These are phyloP conservation scores for Rhingia rostrata DNA, from an alignment of 2,888 invertebrate genomes.

Conservation along the genomic window DNA sequence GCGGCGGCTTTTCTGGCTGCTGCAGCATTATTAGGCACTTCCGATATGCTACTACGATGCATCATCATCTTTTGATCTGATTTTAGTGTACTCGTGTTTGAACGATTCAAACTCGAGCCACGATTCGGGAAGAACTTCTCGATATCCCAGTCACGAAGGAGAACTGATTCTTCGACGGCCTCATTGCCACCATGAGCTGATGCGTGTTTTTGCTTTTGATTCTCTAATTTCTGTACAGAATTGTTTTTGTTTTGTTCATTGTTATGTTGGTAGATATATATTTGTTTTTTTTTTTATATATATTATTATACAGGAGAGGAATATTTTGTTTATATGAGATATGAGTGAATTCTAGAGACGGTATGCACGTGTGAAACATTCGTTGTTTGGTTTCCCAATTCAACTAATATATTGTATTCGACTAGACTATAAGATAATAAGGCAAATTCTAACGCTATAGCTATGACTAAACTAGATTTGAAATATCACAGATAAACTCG, in stretches of 20 bases:
- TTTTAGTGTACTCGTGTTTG: constrained; percentile 83
- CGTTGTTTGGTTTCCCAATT: neutral
- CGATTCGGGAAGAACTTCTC: constrained; percentile 89
- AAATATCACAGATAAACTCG: no score
- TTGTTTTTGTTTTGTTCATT: constrained; percentile 51
- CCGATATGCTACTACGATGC: constrained; percentile 80
- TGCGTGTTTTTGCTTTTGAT: constrained; percentile 81
- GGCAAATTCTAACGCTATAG: no score
- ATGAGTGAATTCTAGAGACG: constrained; percentile 45
- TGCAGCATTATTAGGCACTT: constrained; percentile 76
- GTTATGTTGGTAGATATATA: constrained; percentile 11
- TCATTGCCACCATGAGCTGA: constrained; percentile 80
- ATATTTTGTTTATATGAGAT: constrained; percentile 60
- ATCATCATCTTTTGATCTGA: constrained; percentile 79
- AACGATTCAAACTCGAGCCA: constrained; percentile 79
- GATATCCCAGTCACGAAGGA: constrained; percentile 94
- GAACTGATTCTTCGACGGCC: constrained; percentile 87
- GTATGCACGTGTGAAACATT: constrained; percentile 16
- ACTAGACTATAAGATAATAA: no score
- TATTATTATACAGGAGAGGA: constrained; percentile 12
- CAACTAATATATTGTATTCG: no score
- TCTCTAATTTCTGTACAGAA: constrained; percentile 81
- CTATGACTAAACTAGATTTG: no score
- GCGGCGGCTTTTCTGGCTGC: constrained; percentile 73
- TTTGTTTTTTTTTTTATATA: constrained; percentile 30